Percentiles rank a stretch among this genome's conserved stretches.
These are phyloP conservation scores for Calliphora vomitoria DNA, from an alignment of 2,888 invertebrate genomes.

Conservation along the genomic window DNA sequence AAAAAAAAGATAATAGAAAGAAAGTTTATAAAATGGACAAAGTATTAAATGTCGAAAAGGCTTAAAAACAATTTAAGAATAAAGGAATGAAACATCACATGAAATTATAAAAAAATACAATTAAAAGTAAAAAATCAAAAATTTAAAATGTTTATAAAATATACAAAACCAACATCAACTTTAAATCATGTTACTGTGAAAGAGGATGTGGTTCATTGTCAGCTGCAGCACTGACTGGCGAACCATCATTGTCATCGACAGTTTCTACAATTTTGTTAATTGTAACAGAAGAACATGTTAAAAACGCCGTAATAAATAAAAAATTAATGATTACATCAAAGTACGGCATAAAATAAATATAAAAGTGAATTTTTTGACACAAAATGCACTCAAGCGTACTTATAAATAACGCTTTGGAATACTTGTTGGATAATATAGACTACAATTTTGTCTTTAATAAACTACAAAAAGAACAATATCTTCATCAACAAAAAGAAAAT, in stretches of 20 bases:
- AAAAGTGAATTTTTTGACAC: slow-evolving; percentile 75
- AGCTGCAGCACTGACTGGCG: slow-evolving; percentile 30
- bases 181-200: slow-evolving; percentile 37
- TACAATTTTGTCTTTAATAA: slow-evolving; percentile 47
- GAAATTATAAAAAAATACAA: slow-evolving; percentile 25
- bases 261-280: slow-evolving; percentile 29
- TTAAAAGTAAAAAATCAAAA: slow-evolving; percentile 43
- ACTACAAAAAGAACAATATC: slow-evolving; percentile 65
- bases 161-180: slow-evolving; percentile 25
- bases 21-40: slow-evolving; percentile 63
- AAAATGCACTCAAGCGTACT: slow-evolving; percentile 82
- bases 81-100: slow-evolving; percentile 20
- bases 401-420: slow-evolving; percentile 73
- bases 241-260: slow-evolving; percentile 42
- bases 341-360: slow-evolving; percentile 24
- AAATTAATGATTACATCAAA: slow-evolving; percentile 26
- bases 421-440: slow-evolving; percentile 73
- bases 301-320: slow-evolving; percentile 31
- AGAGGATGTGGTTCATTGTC: slow-evolving; percentile 38
- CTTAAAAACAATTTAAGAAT: slow-evolving; percentile 34
- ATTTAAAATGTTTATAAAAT: slow-evolving; percentile 51
- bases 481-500: slow-evolving; percentile 48
- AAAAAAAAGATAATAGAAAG: slow-evolving; percentile 45
- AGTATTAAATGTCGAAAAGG: slow-evolving; percentile 44
- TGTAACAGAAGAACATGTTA: not conserved